Evolutionary conservation across 2,113 vertebrate genomes (phyloP).

Genomic region (Reinhardtius hippoglossoides): DNA sequence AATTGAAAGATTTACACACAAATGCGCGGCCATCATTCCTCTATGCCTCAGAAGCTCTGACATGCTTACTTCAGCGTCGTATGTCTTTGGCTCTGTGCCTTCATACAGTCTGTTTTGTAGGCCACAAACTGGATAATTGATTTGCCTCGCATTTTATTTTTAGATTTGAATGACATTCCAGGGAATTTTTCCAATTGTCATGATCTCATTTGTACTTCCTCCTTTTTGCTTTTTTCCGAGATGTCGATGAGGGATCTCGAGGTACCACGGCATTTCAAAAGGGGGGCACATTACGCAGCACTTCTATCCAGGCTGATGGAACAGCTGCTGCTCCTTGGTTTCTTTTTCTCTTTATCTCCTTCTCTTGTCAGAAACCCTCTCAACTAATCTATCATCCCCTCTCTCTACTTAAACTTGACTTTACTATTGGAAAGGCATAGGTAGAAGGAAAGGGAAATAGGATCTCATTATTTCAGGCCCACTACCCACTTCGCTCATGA

Average conservation of each 20-base stretch:
- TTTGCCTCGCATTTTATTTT: conserved; percentile 68
- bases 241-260: conserved; percentile 55
- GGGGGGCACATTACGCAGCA: conserved; percentile 67
- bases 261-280: conserved; percentile 46
- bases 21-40: conserved; percentile 38
- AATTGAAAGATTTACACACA: conserved; percentile 43
- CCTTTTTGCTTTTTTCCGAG: conserved; percentile 37
- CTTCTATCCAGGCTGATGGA: conserved; percentile 58
- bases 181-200: conserved; percentile 80
- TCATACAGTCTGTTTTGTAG: conserved; percentile 50
- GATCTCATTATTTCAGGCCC: conserved; percentile 80
- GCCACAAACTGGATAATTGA: conserved; percentile 66
- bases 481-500: conserved; percentile 61
- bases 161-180: conserved; percentile 80
- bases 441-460: conserved; percentile 72
- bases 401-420: conserved; percentile 65
- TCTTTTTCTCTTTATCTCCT: conserved; percentile 38
- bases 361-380: conserved; percentile 60
- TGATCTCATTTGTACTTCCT: conserved; percentile 71
- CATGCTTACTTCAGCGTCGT: conserved; percentile 27
- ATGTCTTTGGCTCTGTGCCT: conserved; percentile 29
- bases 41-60: conserved; percentile 46
- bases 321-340: conserved; percentile 58
- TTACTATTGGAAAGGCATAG: conserved; percentile 63
- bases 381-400: conserved; percentile 67